These are phyloP conservation scores for Glareola pratincola DNA, from an alignment of 2,113 vertebrate species.

Conservation along the genomic window DNA sequence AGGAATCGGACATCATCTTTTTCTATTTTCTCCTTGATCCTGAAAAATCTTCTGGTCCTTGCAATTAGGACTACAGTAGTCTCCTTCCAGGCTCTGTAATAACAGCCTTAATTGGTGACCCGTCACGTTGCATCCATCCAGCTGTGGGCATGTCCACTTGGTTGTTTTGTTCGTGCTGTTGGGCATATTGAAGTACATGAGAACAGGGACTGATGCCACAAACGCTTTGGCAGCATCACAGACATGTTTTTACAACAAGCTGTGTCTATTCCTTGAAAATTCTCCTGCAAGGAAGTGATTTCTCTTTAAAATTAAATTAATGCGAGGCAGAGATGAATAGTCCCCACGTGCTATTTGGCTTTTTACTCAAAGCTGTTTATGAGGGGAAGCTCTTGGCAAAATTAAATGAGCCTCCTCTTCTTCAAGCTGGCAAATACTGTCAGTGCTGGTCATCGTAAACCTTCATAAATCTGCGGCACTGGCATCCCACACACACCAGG, in stretches of 20 bases:
- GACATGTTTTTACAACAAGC: neutral
- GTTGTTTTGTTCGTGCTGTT: neutral
- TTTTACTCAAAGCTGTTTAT: slow-evolving; percentile 41
- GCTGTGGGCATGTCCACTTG: neutral
- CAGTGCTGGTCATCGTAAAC: neutral
- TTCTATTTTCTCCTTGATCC: neutral
- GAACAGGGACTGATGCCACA: neutral
- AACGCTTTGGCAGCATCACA: neutral
- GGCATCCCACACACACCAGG: slow-evolving; percentile 7
- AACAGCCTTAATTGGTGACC: neutral
- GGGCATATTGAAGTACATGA: neutral
- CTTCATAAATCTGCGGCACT: neutral
- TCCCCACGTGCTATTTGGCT: neutral
- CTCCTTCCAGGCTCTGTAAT: neutral
- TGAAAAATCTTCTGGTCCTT: neutral
- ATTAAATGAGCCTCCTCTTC: slow-evolving; percentile 14
- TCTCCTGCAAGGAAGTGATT: slow-evolving; percentile 8
- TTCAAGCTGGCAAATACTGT: slow-evolving; percentile 20
- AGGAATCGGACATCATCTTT: neutral
- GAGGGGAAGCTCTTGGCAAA: slow-evolving; percentile 32
- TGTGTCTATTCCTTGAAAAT: slow-evolving; percentile 16
- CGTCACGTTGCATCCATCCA: neutral
- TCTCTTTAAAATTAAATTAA: slow-evolving; percentile 50
- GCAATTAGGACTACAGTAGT: neutral
- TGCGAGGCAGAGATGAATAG: slow-evolving; percentile 22